These are phyloP conservation scores for Silvanus unidentatus DNA, from an alignment of 2,888 invertebrate genomes.

Conservation along the genomic window DNA sequence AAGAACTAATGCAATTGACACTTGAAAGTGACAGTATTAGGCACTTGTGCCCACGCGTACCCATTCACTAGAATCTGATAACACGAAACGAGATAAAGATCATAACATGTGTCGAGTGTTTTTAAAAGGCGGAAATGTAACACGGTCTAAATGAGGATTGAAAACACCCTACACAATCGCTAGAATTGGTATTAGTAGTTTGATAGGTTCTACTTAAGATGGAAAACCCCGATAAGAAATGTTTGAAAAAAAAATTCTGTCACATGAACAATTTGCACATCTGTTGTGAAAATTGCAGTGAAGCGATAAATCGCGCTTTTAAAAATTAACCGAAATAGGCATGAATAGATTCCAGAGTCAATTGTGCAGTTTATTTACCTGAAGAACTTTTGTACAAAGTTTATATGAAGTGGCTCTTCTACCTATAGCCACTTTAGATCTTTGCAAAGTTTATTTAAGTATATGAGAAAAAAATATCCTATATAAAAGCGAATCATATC, in stretches of 20 bases:
- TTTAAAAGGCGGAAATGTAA: constrained; percentile 25
- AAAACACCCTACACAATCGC: not conserved
- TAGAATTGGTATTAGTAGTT: not conserved
- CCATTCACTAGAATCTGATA: constrained; percentile 21
- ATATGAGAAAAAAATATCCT: constrained; percentile 1
- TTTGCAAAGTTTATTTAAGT: constrained; percentile 10
- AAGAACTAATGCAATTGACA: no score
- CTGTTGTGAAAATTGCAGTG: not conserved
- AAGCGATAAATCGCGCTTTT: constrained; percentile 24
- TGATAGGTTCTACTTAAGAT: no score
- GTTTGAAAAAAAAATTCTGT: not conserved
- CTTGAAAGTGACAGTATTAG: no score
- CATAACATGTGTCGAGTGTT: constrained; percentile 42
- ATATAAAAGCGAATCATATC: constrained; percentile 8
- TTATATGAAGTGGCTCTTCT: constrained; percentile 16
- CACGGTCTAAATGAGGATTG: constrained; percentile 12
- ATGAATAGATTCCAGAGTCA: constrained; percentile 19
- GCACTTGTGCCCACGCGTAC: no score
- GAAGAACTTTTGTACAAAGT: constrained; percentile 15
- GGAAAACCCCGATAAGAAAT: not conserved
- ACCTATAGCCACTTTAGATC: constrained; percentile 13
- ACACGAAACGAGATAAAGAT: constrained; percentile 42
- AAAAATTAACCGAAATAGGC: constrained; percentile 21
- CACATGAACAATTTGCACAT: constrained; percentile 6
- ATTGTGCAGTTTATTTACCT: constrained; percentile 16